Conservation (phyloP, 2,113 vertebrate species). For the Neopipo cinnamomea region DNA sequence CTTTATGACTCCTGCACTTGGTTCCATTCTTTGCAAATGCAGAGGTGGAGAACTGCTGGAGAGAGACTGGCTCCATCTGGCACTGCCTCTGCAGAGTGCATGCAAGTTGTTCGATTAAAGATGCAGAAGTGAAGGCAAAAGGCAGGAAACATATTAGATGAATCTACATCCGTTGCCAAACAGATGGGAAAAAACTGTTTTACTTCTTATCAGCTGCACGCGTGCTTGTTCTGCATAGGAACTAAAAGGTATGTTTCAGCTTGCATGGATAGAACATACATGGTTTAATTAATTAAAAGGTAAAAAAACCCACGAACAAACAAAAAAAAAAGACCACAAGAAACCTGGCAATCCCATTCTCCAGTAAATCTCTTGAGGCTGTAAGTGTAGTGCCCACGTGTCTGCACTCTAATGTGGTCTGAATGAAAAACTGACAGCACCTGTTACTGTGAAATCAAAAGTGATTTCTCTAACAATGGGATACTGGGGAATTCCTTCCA, state of each 20-base stretch:
- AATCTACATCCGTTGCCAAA: neutral
- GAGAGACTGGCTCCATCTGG: neutral
- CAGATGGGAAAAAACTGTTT: neutral
- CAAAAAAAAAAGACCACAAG: fast-evolving
- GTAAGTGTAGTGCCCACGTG: neutral
- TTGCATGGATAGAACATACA: neutral
- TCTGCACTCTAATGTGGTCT: neutral
- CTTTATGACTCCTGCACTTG: neutral
- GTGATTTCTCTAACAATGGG: conserved; percentile 28
- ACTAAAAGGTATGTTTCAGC: neutral
- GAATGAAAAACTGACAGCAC: conserved; percentile 49
- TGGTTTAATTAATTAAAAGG: neutral
- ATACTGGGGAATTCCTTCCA: conserved; percentile 16
- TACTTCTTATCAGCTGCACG: neutral
- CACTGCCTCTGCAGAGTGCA: neutral
- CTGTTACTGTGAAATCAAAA: conserved; percentile 46
- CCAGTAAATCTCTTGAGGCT: neutral
- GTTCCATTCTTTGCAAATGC: neutral
- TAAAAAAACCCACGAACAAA: no score
- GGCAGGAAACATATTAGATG: neutral
- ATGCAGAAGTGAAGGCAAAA: neutral
- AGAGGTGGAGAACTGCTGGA: conserved; percentile 17
- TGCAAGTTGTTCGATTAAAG: neutral
- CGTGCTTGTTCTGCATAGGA: neutral
- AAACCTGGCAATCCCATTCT: neutral